Conservation (phyloP, 2,888 invertebrate species). For the Vesta saturnalis region DNA sequence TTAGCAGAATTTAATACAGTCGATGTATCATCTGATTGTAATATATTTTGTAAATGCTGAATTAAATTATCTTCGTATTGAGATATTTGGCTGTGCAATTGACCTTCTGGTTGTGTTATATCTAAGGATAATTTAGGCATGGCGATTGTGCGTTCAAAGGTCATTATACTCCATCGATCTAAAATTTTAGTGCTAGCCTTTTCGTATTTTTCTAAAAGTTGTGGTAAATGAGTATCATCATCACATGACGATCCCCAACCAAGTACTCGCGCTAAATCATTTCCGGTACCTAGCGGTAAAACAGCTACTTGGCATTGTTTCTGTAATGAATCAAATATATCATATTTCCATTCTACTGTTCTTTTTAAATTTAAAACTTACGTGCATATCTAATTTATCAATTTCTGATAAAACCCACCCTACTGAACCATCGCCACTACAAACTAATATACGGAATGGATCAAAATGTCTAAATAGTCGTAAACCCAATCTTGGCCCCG, state of each 20-base stretch:
- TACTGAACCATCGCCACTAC: conserved; percentile 97
- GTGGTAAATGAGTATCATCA: conserved; percentile 92
- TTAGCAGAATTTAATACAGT: conserved; percentile 75
- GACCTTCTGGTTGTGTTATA: conserved; percentile 58
- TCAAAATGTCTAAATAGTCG: conserved; percentile 94
- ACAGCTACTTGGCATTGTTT: conserved; percentile 95
- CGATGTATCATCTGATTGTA: conserved; percentile 82
- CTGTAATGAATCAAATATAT: conserved; percentile 62
- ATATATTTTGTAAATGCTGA: conserved; percentile 84
- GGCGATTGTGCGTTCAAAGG: conserved; percentile 81
- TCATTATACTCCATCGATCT: conserved; percentile 97
- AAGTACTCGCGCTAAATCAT: conserved; percentile 92
- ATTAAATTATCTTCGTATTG: conserved; percentile 83
- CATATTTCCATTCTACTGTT: neutral
- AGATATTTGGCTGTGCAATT: conserved; percentile 67
- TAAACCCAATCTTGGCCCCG: conserved; percentile 84
- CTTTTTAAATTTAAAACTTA: conserved; percentile 67
- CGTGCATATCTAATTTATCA: conserved; percentile 94
- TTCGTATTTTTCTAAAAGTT: conserved; percentile 92
- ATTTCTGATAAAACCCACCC: conserved; percentile 98
- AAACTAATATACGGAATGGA: conserved; percentile 94
- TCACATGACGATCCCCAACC: conserved; percentile 98
- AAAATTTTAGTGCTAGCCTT: conserved; percentile 98
- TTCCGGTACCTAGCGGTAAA: conserved; percentile 94
- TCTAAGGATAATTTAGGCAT: conserved; percentile 65